Conservation (phyloP, 2,888 invertebrate genomes). For the Drosophila multiciliata region DNA sequence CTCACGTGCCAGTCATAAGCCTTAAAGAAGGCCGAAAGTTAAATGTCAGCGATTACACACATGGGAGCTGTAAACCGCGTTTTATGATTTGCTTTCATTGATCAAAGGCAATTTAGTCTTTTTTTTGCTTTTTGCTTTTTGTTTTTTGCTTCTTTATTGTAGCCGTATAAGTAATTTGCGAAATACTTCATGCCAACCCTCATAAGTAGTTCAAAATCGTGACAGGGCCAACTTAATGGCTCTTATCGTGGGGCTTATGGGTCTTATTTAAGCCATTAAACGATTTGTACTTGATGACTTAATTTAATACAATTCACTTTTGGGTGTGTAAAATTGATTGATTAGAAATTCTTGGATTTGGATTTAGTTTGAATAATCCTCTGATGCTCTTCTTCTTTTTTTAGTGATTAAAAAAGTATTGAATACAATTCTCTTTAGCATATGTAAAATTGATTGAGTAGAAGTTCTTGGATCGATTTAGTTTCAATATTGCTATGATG, state of each 20-base stretch:
- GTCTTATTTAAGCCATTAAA: conserved; percentile 38
- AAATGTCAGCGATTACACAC: conserved; percentile 83
- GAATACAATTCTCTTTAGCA: conserved; percentile 3
- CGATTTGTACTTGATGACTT: conserved; percentile 26
- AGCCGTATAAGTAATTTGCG: conserved; percentile 24
- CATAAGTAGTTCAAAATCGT: conserved; percentile 43
- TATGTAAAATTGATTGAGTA: too few relatives aligned
- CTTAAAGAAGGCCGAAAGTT: conserved; percentile 58
- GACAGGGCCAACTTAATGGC: conserved; percentile 26
- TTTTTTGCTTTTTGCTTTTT: neutral
- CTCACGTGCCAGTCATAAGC: conserved; percentile 60
- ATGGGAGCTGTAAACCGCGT: conserved; percentile 85
- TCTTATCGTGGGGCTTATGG: conserved; percentile 6
- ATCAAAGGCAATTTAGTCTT: conserved; percentile 57
- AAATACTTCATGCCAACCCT: conserved; percentile 41
- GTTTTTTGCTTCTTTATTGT: neutral
- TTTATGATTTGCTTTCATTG: conserved; percentile 83
- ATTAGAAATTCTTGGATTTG: neutral
- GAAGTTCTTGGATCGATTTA: too few relatives aligned
- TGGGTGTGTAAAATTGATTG: neutral
- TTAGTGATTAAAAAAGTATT: too few relatives aligned
- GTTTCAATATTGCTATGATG: too few relatives aligned
- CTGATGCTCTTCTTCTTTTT: too few relatives aligned
- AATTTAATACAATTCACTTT: conserved; percentile 18
- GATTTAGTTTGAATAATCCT: too few relatives aligned